Evolutionary conservation across 2,113 vertebrate genomes (phyloP).

Genomic region (Cnemophilus loriae): DNA sequence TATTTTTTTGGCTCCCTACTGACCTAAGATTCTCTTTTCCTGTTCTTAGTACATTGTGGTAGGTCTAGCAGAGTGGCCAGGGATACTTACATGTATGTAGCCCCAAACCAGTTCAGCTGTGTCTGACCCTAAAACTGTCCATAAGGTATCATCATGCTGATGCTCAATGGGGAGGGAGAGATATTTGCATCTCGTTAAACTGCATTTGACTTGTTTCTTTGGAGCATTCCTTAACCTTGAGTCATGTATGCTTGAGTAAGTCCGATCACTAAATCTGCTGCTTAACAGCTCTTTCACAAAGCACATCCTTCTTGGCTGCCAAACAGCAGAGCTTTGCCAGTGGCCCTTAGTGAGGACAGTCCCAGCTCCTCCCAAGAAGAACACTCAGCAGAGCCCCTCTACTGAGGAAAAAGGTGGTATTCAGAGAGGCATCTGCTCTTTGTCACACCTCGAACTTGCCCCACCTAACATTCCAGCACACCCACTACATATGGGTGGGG

Average conservation of each 20-base stretch:
- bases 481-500: not conserved
- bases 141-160: not conserved
- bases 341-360: not conserved
- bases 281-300: not conserved
- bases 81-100: accelerated
- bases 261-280: not conserved
- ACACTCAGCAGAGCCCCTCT: not conserved
- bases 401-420: not conserved
- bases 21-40: not conserved
- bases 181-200: not conserved
- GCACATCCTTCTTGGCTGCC: not conserved
- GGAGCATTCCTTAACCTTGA: not conserved
- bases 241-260: not conserved
- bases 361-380: not conserved
- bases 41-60: not conserved
- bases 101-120: not conserved
- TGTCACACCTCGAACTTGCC: not conserved
- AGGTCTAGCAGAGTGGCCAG: not conserved
- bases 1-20: not conserved
- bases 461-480: not conserved
- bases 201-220: not conserved
- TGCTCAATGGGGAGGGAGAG: not conserved
- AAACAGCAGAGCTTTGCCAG: not conserved
- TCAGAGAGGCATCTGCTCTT: not conserved
- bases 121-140: not conserved